A percentile compares a stretch with the other conserved stretches of the same genome.
These are phyloP conservation scores for Drosophila bocki DNA, from an alignment of 1,140 invertebrate species.

Conservation along the genomic window DNA sequence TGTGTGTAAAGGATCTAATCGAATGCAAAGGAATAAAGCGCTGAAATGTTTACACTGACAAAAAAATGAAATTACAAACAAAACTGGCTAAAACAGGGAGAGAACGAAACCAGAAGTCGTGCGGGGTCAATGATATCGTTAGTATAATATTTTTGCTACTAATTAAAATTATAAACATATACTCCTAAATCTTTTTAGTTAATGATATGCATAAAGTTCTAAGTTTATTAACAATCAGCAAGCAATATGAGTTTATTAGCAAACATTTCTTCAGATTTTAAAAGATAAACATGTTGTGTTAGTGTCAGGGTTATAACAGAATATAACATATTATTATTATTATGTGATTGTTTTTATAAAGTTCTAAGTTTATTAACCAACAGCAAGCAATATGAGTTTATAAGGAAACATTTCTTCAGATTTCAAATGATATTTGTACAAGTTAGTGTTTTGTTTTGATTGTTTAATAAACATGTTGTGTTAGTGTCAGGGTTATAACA, in stretches of 20 bases:
- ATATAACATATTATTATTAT: too few relatives aligned
- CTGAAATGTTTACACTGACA: constrained; percentile 5
- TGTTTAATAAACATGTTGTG: too few relatives aligned
- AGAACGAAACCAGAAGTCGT: neutral
- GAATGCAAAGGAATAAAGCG: constrained; percentile 28
- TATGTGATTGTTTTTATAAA: neutral
- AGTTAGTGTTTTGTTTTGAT: too few relatives aligned
- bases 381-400: too few relatives aligned
- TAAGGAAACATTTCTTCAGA: neutral
- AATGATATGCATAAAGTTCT: neutral
- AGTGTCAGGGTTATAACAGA: too few relatives aligned
- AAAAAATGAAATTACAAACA: neutral
- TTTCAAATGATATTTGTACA: neutral
- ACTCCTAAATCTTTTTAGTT: neutral
- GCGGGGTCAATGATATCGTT: too few relatives aligned
- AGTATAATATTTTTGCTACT: neutral
- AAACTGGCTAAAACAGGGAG: neutral
- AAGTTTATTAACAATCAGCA: neutral
- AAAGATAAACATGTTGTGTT: neutral
- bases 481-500: too few relatives aligned
- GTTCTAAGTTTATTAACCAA: neutral
- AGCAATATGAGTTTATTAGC: neutral
- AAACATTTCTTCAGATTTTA: neutral
- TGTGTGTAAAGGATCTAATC: constrained; percentile 37
- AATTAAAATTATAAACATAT: neutral